Percentiles rank a stretch among this genome's conserved stretches.
Conservation (phyloP, 2,888 invertebrate species). For the Campopleginae sp. region DNA sequence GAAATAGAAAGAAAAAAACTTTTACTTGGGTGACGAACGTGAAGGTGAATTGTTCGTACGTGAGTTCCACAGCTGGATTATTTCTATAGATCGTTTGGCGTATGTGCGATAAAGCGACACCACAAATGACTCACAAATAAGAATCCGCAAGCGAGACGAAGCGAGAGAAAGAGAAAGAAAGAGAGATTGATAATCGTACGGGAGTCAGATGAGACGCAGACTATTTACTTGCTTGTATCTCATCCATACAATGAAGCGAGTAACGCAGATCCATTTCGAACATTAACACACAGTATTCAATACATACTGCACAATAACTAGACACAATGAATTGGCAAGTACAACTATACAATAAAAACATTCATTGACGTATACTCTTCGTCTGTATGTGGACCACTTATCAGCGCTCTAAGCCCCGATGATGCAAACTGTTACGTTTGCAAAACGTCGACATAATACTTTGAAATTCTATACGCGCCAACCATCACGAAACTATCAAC, state of each 20-base stretch:
- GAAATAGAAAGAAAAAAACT: not conserved
- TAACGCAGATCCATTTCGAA: constrained; percentile 63
- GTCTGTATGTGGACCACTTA: constrained; percentile 7
- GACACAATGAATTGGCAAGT: constrained; percentile 56
- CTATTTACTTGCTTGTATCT: constrained; percentile 17
- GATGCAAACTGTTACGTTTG: constrained; percentile 5
- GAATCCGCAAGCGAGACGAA: not conserved
- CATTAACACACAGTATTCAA: constrained; percentile 44
- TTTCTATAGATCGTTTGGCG: constrained; percentile 59
- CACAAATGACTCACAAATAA: constrained; percentile 6
- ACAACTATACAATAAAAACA: constrained; percentile 3
- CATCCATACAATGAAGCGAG: constrained; percentile 51
- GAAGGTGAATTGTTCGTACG: not conserved
- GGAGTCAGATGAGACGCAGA: constrained; percentile 24
- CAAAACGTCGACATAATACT: not conserved
- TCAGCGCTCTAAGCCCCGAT: not conserved
- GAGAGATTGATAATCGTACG: constrained; percentile 45
- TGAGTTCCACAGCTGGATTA: constrained; percentile 49
- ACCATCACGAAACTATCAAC: not conserved
- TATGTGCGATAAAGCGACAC: constrained; percentile 37
- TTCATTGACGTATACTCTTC: not conserved
- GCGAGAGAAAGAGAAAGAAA: constrained; percentile 11
- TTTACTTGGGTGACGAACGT: not conserved
- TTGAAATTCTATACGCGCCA: not conserved
- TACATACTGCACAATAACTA: not conserved